Percentiles rank a stretch among this genome's conserved stretches.
These are phyloP conservation scores for Peromyscus eremicus DNA, from an alignment of 2,797 vertebrate genomes.

Conservation along the genomic window DNA sequence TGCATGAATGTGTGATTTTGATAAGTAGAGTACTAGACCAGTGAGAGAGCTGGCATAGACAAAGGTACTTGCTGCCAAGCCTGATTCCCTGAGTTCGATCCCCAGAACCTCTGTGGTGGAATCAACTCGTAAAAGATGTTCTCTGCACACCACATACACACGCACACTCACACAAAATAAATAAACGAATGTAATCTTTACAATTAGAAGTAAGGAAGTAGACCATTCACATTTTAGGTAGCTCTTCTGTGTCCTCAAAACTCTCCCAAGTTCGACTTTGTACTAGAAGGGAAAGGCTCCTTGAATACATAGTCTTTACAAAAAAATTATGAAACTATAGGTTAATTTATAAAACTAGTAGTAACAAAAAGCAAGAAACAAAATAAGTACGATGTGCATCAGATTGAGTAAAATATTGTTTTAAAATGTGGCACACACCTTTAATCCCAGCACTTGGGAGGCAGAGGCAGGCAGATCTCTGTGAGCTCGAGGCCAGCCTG, in stretches of 20 bases:
- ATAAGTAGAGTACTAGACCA: background rate
- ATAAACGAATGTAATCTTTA: background rate
- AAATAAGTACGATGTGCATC: background rate
- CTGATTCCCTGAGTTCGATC: background rate
- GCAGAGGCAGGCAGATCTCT: too few species aligned
- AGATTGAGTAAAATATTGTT: background rate
- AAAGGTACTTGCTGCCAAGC: background rate
- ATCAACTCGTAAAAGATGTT: background rate
- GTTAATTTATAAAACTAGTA: constrained; percentile 28
- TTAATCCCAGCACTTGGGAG: too few species aligned
- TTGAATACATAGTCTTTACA: background rate
- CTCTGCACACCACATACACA: background rate
- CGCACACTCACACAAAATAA: background rate
- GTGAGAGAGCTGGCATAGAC: background rate
- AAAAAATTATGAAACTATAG: background rate
- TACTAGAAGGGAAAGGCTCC: background rate
- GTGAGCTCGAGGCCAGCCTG: too few species aligned
- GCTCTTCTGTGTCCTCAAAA: background rate
- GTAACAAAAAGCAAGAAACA: constrained; percentile 12
- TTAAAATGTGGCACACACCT: background rate
- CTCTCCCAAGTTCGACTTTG: constrained; percentile 25
- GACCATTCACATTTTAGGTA: background rate
- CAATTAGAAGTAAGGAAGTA: background rate
- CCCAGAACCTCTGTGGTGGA: background rate
- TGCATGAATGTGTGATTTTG: constrained; percentile 5